Evolutionary conservation across 2,113 vertebrate species (phyloP).

Genomic region (Arizona elegans): DNA sequence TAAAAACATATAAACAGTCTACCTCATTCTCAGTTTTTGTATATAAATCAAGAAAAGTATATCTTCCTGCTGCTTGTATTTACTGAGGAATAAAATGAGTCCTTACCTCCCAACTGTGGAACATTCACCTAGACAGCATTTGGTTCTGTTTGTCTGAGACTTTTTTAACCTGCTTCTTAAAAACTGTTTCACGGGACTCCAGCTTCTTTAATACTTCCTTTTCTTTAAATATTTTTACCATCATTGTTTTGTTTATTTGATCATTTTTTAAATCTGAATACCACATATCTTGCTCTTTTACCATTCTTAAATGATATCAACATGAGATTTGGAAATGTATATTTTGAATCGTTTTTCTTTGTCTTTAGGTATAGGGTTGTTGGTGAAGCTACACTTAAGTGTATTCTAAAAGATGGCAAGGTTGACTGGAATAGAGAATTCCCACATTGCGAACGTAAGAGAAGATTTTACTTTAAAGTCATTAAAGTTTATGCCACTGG

Average conservation of each 20-base stretch:
- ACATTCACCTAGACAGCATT: background rate
- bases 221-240: background rate
- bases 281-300: background rate
- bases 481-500: background rate
- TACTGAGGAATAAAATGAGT: background rate
- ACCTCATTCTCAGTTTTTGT: background rate
- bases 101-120: background rate
- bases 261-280: background rate
- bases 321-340: background rate
- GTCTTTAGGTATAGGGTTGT: background rate
- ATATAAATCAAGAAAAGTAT: background rate
- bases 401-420: rapidly evolving
- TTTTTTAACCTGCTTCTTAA: background rate
- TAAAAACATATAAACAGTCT: background rate
- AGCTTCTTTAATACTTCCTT: background rate
- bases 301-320: background rate
- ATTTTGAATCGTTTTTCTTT: background rate
- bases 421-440: rapidly evolving
- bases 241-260: background rate
- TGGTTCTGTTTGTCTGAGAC: background rate
- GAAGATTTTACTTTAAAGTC: background rate
- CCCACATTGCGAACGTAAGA: slow-evolving; percentile 28
- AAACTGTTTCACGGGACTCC: background rate
- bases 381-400: rapidly evolving
- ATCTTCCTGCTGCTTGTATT: background rate